Evolutionary conservation across 2,888 invertebrate genomes (phyloP), one percentile per base, ranked within the genome.

Genomic region (Ophraella communa): DNA sequence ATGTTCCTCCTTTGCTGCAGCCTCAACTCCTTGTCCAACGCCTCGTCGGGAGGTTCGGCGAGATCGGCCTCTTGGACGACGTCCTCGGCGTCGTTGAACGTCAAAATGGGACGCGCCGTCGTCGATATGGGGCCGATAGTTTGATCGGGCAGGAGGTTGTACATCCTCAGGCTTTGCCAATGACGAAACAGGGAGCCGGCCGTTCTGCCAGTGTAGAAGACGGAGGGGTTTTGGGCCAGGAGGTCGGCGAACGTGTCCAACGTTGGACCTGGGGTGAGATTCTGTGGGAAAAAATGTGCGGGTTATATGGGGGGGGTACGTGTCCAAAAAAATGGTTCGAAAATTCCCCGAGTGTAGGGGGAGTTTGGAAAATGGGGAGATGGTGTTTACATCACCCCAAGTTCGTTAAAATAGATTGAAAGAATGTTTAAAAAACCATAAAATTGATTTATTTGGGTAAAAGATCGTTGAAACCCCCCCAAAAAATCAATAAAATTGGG

Each of bases 21-120:
- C 61, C 89, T 86, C 76, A 94, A 83, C 79, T 94, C 95, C 57
- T 89, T 86, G 78, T 96, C 95, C 11, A 94, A 78, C 0, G 87
- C 85, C 77, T 94, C 94, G 82, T 96, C 95, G 67, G 89, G 90
- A 20, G 89, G 89, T 71, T 95, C 95, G 23, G 86, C 86, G 49
- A 96, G 80, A 74, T 96, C 95, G 4, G 89, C 85, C 80, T 96
- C 96, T 75, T 92, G 89, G 52, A 96, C 87, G 70, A 91, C 85
- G 66, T 96, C 96, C 81, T 98, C 97, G 2, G 94, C 94, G 83
- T 97, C 97, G 47, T 95, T 94, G 79, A 97, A 96, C 68, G 88
- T 89, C 68, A 90, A 77, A 5, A 90, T 86, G 2, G 81, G 80
- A 17, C 79, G 71, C 7, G 79, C 76, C n/a, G 77, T 69, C 3